A percentile compares a stretch with the other conserved stretches of the same genome.
These are phyloP conservation scores for Cassiopea andromeda DNA, from an alignment of 30 jellyfish, hydroid and myxozoan genomes.

Conservation along the genomic window DNA sequence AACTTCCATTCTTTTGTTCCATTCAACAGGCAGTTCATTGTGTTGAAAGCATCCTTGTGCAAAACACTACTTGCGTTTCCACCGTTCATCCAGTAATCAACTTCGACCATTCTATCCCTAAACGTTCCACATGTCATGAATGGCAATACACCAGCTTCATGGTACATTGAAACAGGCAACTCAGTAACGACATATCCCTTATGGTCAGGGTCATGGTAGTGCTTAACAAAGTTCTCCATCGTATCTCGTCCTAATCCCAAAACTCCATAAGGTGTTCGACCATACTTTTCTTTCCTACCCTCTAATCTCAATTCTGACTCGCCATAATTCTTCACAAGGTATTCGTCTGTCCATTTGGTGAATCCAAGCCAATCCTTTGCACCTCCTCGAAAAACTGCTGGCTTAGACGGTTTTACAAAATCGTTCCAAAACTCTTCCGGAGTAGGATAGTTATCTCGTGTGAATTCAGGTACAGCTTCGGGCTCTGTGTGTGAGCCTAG, in stretches of 20 bases:
- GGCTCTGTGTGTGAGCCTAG: conserved; percentile 86
- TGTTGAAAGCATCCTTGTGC: conserved; percentile 85
- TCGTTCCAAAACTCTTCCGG: conserved; percentile 84
- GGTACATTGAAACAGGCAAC: conserved; percentile 81
- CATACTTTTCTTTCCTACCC: conserved; percentile 72
- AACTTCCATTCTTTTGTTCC: conserved; percentile 92
- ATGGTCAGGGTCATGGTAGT: conserved; percentile 63
- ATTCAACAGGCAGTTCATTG: conserved; percentile 85
- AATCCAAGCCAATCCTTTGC: conserved; percentile 63
- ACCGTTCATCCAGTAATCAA: conserved; percentile 83
- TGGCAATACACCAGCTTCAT: conserved; percentile 83
- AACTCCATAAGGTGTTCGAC: conserved; percentile 80
- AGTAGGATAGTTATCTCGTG: conserved; percentile 43
- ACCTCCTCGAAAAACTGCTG: conserved; percentile 85
- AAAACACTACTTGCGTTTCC: conserved; percentile 83
- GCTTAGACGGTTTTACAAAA: conserved; percentile 72
- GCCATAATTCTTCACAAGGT: conserved; percentile 60
- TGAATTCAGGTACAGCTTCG: conserved; percentile 72
- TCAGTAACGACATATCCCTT: conserved; percentile 79
- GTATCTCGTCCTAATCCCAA: conserved; percentile 86
- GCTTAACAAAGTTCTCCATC: conserved; percentile 68
- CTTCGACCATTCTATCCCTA: conserved; percentile 69
- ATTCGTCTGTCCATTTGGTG: conserved; percentile 86
- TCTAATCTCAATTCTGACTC: conserved; percentile 79
- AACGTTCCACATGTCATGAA: conserved; percentile 83